Conservation (phyloP, 2,888 invertebrate genomes). For the Chloroclysta siterata region DNA sequence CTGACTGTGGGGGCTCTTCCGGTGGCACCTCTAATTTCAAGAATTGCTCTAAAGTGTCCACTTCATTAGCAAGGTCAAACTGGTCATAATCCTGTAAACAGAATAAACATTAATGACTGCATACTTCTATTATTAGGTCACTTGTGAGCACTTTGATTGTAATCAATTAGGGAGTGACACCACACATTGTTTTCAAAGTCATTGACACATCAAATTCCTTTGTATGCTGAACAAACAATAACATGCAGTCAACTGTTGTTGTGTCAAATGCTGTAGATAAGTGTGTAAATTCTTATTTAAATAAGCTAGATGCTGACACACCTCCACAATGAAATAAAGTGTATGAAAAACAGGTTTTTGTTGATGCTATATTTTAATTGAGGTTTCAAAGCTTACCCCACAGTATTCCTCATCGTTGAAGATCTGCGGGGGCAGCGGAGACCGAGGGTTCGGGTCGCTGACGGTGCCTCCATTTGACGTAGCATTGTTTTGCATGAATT, state of each 20-base stretch:
- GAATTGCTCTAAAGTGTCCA: constrained; percentile 95
- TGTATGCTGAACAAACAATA: constrained; percentile 38
- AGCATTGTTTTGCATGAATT: constrained; percentile 96
- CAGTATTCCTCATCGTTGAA: constrained; percentile 97
- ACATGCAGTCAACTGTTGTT: constrained; percentile 29
- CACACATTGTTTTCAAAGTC: constrained; percentile 24
- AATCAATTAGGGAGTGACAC: constrained; percentile 23
- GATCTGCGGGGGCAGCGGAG: constrained; percentile 96
- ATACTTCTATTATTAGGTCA: constrained; percentile 21
- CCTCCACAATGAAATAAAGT: background rate
- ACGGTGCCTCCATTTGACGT: constrained; percentile 90
- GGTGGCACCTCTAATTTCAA: constrained; percentile 89
- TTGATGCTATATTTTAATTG: background rate
- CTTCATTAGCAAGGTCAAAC: constrained; percentile 96
- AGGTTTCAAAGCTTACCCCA: constrained; percentile 87
- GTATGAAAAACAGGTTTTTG: constrained; percentile 10
- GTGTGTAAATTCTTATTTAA: constrained; percentile 1
- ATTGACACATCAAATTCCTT: constrained; percentile 42
- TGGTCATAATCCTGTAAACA: constrained; percentile 93
- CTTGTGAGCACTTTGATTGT: constrained; percentile 19
- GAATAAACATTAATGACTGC: constrained; percentile 22
- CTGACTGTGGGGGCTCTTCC: constrained; percentile 63
- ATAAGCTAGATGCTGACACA: background rate
- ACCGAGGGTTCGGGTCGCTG: constrained; percentile 89
- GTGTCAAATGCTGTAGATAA: constrained; percentile 7